Evolutionary conservation across 2,888 invertebrate genomes (phyloP), one percentile per base, ranked within the genome.

Genomic region (Myopa testacea): DNA sequence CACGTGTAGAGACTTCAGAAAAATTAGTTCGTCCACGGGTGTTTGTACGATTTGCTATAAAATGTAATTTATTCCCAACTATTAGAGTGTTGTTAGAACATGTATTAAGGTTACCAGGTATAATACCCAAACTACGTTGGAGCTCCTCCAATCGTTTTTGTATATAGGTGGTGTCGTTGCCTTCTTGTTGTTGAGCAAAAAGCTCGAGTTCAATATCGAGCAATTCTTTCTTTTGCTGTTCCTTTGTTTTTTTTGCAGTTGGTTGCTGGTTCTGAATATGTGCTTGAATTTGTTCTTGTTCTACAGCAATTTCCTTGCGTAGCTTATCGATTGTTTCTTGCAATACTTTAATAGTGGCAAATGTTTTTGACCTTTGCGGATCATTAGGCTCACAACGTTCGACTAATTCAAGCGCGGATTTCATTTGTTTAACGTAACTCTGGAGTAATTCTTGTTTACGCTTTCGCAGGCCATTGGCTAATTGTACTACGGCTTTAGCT

Each of bases 201-300:
- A 98, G 90, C 87, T 98, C 98, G 85, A 98, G 88, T 86, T 98
- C 98, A 0, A 96, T 95, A 86, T 98, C 98, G 12, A 98, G 90
- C 73, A 98, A 93, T 85, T 97, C 97, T 85, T 95, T 95, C 87
- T 96, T 95, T 0, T 95, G 93, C 84, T 95, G 95, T 85, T 95
- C 95, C 81, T 94, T 92, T 1, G 93, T 93, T 85, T 94, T 94
- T 40, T 90, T 90, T 0, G 91, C 90, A 76, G 90, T 85, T 12
- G 79, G 81, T 69, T 83, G 83, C 72, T 88, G 88, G 79, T 84
- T 85, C 78, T 89, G 89, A 1, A 89, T 88, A 80, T 89, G 88
- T 19, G 89, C 88, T 79, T 88, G 87, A 72, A 90, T 80, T 81
- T 89, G 89, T 78, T 87, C 89, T 78, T 89, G 89, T 82, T 90